Percentiles rank a stretch among this genome's conserved stretches.
phyloP scores from a whole-genome alignment of 2,797 vertebrate genomes.

The Avahi laniger region DNA sequence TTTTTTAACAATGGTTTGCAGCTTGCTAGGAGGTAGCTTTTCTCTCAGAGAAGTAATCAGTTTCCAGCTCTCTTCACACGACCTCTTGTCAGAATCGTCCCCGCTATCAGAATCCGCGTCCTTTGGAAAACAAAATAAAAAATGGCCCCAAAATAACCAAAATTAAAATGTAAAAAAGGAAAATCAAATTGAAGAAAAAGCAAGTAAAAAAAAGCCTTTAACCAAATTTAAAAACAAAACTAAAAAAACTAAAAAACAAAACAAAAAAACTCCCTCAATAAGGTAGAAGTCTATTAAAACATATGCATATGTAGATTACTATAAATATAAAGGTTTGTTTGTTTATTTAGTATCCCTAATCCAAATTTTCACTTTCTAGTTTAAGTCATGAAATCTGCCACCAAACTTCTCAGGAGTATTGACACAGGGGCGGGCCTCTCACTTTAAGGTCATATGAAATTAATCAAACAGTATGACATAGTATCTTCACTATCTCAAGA shows the following conservation, averaged over 20 bases:
- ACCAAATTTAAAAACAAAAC: conserved; percentile 79
- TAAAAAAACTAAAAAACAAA: conserved; percentile 76
- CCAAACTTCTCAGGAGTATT: conserved; percentile 35
- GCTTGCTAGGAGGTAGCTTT: conserved; percentile 99
- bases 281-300: conserved; percentile 46
- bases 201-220: conserved; percentile 89
- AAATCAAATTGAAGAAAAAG: conserved; percentile 92
- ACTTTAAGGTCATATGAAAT: neutral
- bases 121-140: conserved; percentile 95
- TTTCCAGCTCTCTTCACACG: conserved; percentile 99
- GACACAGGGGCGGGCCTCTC: neutral
- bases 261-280: conserved; percentile 78
- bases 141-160: conserved; percentile 93
- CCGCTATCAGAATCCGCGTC: conserved; percentile 99
- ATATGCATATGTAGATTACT: neutral
- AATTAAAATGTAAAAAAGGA: conserved; percentile 93
- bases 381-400: conserved; percentile 69
- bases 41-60: conserved; percentile 99
- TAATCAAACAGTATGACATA: conserved; percentile 19
- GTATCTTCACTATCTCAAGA: conserved; percentile 40
- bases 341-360: conserved; percentile 2
- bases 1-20: conserved; percentile 99
- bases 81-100: conserved; percentile 99
- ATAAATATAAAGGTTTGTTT: conserved; percentile 31
- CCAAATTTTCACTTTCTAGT: conserved; percentile 68